Conservation (phyloP, 1,140 invertebrate species). For the Drosophila kikkawai region DNA sequence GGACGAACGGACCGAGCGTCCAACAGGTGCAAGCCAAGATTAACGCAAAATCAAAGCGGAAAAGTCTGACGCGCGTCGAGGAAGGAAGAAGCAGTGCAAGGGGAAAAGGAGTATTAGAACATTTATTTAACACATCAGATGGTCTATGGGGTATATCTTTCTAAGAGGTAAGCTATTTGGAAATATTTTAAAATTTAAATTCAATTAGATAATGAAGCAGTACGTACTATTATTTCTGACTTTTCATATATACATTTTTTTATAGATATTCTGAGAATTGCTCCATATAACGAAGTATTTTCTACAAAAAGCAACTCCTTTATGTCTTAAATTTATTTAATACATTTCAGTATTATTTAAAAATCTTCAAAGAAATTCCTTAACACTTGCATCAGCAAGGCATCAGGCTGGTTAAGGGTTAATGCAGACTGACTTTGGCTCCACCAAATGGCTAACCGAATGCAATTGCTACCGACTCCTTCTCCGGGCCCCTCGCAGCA, state of each 20-base stretch:
- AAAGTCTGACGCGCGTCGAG: slow-evolving; percentile 58
- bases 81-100: slow-evolving; percentile 19
- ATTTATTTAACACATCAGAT: slow-evolving; percentile 34
- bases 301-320: too few relatives aligned
- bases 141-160: neutral
- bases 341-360: too few relatives aligned
- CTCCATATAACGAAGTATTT: neutral
- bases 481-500: slow-evolving; percentile 3
- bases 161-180: neutral
- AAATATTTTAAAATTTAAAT: neutral
- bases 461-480: slow-evolving; percentile 48
- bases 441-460: slow-evolving; percentile 50
- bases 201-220: too few relatives aligned
- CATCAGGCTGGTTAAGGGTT: slow-evolving; percentile 17
- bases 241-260: too few relatives aligned
- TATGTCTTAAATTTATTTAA: neutral
- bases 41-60: slow-evolving; percentile 82
- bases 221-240: too few relatives aligned
- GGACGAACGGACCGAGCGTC: slow-evolving; percentile 8
- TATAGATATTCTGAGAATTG: neutral
- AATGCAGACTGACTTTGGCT: slow-evolving; percentile 29
- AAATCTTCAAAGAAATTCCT: neutral
- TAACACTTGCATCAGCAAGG: neutral
- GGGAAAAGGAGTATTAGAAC: slow-evolving; percentile 30
- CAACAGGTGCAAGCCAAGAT: slow-evolving; percentile 80